These are phyloP conservation scores for Chionodraco myersi DNA, from an alignment of 2,113 vertebrate genomes.

Conservation along the genomic window DNA sequence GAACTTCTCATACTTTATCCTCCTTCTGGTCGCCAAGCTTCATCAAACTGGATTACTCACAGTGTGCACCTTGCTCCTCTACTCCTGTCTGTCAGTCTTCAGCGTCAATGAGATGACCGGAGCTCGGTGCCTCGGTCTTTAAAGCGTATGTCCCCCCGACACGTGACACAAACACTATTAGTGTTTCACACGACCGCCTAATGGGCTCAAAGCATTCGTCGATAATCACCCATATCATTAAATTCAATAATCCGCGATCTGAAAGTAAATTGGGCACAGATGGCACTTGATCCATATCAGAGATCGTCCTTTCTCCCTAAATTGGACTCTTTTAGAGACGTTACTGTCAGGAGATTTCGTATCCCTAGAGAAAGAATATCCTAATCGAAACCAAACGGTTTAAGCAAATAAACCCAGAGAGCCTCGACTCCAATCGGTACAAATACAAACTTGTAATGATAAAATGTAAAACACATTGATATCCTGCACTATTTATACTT, in stretches of 20 bases:
- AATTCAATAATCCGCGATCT: constrained; percentile 77
- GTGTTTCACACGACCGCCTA: constrained; percentile 77
- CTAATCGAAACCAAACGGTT: constrained; percentile 16
- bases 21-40: constrained; percentile 25
- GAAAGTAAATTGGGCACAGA: constrained; percentile 78
- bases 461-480: not conserved
- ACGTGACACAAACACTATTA: constrained; percentile 83
- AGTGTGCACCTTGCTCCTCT: constrained; percentile 32
- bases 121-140: constrained; percentile 60
- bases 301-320: constrained; percentile 45
- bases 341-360: not conserved
- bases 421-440: not conserved
- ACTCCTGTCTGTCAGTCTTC: constrained; percentile 61
- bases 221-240: constrained; percentile 82
- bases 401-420: not conserved
- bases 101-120: constrained; percentile 67
- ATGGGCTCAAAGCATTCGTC: constrained; percentile 77
- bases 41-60: constrained; percentile 27
- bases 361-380: constrained; percentile 31
- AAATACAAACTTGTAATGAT: not conserved
- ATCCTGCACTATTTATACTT: not conserved
- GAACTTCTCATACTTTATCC: constrained; percentile 51
- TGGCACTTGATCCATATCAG: constrained; percentile 82
- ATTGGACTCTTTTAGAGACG: constrained; percentile 42
- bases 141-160: constrained; percentile 70